Evolutionary conservation across 1,140 invertebrate species (phyloP).

Genomic region (Dufourea novaeangliae): DNA sequence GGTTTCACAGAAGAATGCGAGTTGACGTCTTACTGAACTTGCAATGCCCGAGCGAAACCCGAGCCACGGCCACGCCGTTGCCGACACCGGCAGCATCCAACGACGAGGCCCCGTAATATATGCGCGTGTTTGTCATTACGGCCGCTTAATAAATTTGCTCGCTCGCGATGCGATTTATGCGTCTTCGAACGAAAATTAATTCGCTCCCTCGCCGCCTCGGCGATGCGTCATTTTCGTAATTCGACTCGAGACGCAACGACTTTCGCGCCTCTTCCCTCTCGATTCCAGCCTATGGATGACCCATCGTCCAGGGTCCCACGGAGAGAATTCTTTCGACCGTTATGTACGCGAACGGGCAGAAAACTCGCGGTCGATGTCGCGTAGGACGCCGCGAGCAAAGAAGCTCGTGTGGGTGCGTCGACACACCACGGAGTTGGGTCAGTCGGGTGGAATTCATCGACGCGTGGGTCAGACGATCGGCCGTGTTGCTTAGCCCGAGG

Average conservation of each 20-base stretch:
- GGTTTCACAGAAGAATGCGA: constrained; percentile 63
- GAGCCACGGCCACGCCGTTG: background rate
- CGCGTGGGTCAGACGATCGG: constrained; percentile 59
- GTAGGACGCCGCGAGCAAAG: constrained; percentile 27
- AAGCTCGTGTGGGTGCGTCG: constrained; percentile 36
- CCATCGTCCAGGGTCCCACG: too few species aligned
- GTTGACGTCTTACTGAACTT: constrained; percentile 56
- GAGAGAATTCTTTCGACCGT: constrained; percentile 32
- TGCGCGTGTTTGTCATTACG: constrained; percentile 42
- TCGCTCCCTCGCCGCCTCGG: background rate
- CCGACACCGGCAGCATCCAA: background rate
- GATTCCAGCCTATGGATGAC: too few species aligned
- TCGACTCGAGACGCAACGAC: background rate
- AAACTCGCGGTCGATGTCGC: constrained; percentile 21
- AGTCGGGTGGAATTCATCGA: constrained; percentile 57
- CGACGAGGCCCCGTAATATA: constrained; percentile 9
- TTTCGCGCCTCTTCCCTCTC: background rate
- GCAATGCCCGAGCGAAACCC: constrained; percentile 26
- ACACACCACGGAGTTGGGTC: constrained; percentile 45
- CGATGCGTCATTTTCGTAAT: constrained; percentile 28
- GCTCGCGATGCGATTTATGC: constrained; percentile 27
- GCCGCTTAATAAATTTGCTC: constrained; percentile 52
- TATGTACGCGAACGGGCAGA: constrained; percentile 59
- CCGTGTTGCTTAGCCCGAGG: constrained; percentile 58
- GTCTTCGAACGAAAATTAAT: constrained; percentile 38